Percentiles rank a stretch among this genome's conserved stretches.
Evolutionary conservation across 2,113 vertebrate genomes (phyloP).

Genomic region (Mobula hypostoma): DNA sequence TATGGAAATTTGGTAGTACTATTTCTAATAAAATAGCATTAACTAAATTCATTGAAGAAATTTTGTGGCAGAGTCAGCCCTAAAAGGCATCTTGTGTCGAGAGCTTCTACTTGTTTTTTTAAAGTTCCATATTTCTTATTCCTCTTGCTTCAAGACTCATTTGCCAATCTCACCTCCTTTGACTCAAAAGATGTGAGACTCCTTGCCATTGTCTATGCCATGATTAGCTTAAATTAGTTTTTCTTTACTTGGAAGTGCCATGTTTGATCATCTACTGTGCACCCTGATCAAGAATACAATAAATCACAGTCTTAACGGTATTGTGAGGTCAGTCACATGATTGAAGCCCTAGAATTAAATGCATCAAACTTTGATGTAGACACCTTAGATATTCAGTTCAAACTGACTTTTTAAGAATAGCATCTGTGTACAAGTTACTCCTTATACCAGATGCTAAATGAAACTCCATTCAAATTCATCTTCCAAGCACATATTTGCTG

Average conservation of each 20-base stretch:
- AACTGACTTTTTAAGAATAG: background rate
- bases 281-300: background rate
- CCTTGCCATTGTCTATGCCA: background rate
- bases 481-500: background rate
- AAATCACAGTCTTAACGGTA: background rate
- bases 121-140: background rate
- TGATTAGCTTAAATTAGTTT: background rate
- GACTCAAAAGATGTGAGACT: background rate
- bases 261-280: background rate
- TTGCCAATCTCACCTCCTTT: background rate
- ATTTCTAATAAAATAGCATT: background rate
- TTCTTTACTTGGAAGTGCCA: background rate
- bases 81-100: background rate
- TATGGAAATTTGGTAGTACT: background rate
- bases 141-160: background rate
- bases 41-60: background rate
- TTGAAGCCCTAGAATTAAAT: background rate
- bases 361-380: background rate
- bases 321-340: background rate
- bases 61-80: background rate
- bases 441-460: background rate
- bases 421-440: conserved; percentile 10
- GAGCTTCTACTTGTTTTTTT: background rate
- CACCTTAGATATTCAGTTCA: conserved; percentile 7
- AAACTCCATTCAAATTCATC: background rate